Conservation (phyloP, 2,888 invertebrate genomes). For the Drosophila rellima region DNA sequence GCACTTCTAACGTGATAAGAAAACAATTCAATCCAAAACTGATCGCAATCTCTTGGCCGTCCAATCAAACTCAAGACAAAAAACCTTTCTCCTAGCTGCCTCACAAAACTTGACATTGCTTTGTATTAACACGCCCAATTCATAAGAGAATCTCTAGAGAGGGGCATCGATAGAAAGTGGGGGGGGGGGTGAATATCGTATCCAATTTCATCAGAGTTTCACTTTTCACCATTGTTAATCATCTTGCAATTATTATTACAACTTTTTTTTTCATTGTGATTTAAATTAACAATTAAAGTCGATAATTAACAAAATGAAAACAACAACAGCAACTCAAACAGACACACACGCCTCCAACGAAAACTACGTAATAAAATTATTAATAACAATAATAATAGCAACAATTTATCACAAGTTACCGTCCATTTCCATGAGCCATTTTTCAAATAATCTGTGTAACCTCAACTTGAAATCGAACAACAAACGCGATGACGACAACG, state of each 20-base stretch:
- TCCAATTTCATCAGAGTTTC: constrained; percentile 64
- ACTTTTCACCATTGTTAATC: constrained; percentile 61
- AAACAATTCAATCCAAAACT: constrained; percentile 25
- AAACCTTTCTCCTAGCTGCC: constrained; percentile 51
- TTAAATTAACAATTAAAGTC: constrained; percentile 73
- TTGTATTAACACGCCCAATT: constrained; percentile 42
- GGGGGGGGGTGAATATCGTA: constrained; percentile 21
- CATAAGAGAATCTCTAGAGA: constrained; percentile 12
- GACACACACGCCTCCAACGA: constrained; percentile 9
- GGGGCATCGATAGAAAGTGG: neutral
- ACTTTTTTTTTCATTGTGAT: constrained; percentile 37
- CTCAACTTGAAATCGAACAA: constrained; percentile 35
- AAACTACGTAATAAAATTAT: constrained; percentile 17
- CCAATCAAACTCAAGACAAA: constrained; percentile 16
- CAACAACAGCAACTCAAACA: constrained; percentile 26
- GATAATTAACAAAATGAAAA: constrained; percentile 74
- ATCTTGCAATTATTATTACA: constrained; percentile 30
- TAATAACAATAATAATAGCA: constrained; percentile 40
- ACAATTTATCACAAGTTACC: constrained; percentile 62
- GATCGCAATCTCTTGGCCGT: constrained; percentile 6
- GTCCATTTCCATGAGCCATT: constrained; percentile 51
- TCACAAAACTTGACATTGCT: constrained; percentile 48
- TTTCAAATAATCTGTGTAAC: constrained; percentile 39
- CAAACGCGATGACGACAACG: constrained; percentile 38
- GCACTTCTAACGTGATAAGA: constrained; percentile 27